Conservation (phyloP, 2,888 invertebrate genomes). For the Caenorhabditis sulstoni region DNA sequence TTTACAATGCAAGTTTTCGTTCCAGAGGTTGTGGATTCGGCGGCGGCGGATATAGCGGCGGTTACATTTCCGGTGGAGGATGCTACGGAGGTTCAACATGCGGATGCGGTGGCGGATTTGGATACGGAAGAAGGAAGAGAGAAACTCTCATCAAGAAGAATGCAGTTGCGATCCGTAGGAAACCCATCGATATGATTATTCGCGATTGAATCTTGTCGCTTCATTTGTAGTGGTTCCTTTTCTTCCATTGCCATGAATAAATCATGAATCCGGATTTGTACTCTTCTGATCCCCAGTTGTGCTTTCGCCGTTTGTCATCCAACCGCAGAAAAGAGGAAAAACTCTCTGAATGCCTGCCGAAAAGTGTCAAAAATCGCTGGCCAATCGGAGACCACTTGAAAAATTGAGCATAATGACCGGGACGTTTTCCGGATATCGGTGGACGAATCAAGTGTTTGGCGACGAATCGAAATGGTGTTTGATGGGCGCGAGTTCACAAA, state of each 20-base stretch:
- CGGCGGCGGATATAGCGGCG: constrained; percentile 57
- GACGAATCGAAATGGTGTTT: constrained; percentile 50
- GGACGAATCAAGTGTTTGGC: constrained; percentile 57
- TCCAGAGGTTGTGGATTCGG: constrained; percentile 58
- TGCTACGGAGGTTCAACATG: constrained; percentile 44
- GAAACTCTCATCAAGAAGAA: constrained; percentile 60
- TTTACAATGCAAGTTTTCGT: constrained; percentile 40
- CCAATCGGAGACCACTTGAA: constrained; percentile 47
- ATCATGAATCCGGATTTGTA: neutral
- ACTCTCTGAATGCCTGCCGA: constrained; percentile 35
- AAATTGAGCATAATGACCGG: constrained; percentile 54
- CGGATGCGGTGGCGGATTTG: constrained; percentile 50
- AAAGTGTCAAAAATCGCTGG: constrained; percentile 54
- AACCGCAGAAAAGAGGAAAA: constrained; percentile 14
- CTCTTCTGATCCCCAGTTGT: constrained; percentile 14
- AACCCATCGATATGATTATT: constrained; percentile 57
- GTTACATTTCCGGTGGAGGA: constrained; percentile 50
- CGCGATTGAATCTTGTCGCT: constrained; percentile 13
- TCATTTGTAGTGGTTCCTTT: neutral
- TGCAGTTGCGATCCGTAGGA: constrained; percentile 50
- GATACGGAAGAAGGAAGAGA: constrained; percentile 65
- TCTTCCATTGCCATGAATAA: constrained; percentile 20
- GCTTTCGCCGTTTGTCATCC: constrained; percentile 1
- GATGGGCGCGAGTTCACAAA: constrained; percentile 55
- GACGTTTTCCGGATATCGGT: constrained; percentile 58